These are phyloP conservation scores for Drymonia ruficornis DNA, from an alignment of 2,888 invertebrate species.

Conservation along the genomic window DNA sequence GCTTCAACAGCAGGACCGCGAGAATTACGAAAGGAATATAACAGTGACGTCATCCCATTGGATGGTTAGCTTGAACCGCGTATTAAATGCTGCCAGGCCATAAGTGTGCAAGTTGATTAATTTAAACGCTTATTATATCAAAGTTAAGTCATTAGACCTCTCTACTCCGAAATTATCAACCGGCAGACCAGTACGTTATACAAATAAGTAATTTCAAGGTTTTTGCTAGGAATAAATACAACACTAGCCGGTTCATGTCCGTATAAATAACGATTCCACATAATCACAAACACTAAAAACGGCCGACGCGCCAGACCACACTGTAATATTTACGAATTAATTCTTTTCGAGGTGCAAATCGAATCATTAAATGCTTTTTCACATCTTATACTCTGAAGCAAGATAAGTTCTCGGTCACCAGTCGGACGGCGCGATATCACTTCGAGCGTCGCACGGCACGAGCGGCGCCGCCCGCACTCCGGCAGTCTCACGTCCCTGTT, in stretches of 20 bases:
- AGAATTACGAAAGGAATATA: background rate
- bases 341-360: slow-evolving; percentile 49
- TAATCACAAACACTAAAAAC: slow-evolving; percentile 12
- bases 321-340: slow-evolving; percentile 47
- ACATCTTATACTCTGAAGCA: slow-evolving; percentile 36
- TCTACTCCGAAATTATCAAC: slow-evolving; percentile 1
- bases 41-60: background rate
- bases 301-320: slow-evolving; percentile 41
- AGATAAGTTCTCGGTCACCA: slow-evolving; percentile 25
- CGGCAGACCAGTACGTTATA: background rate
- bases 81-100: background rate
- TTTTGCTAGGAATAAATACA: slow-evolving; percentile 4
- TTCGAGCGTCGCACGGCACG: too few species aligned
- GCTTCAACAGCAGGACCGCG: background rate
- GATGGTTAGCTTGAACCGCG: background rate
- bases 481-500: slow-evolving; percentile 4
- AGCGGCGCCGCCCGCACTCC: background rate
- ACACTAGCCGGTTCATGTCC: background rate
- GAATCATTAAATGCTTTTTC: slow-evolving; percentile 61
- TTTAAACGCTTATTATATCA: background rate
- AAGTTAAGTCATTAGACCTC: background rate
- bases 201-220: background rate
- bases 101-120: background rate
- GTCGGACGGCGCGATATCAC: background rate
- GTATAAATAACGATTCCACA: background rate